Evolutionary conservation across 2,888 invertebrate genomes (phyloP).

Genomic region (Galerucella nymphaeae): DNA sequence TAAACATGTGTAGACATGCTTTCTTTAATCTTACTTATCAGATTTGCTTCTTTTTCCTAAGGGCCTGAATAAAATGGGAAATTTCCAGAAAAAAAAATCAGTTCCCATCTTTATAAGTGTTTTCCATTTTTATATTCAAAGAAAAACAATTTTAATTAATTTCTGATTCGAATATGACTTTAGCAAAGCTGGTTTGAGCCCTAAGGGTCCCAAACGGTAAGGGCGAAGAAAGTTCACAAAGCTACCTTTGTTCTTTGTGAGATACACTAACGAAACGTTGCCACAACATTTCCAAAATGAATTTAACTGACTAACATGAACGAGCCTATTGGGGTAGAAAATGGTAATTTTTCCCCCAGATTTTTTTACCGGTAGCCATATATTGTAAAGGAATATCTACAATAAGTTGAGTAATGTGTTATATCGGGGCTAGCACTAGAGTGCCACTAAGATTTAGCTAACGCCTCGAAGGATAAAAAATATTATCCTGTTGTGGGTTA

Average conservation of each 20-base stretch:
- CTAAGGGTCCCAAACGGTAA: conserved; percentile 3
- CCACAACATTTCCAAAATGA: conserved; percentile 50
- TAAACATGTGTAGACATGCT: neutral
- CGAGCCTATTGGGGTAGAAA: conserved; percentile 2
- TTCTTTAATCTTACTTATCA: neutral
- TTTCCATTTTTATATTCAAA: conserved; percentile 22
- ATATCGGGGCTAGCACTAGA: too few species aligned
- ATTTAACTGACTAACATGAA: conserved; percentile 32
- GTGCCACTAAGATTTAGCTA: too few species aligned
- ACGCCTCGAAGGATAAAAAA: too few species aligned
- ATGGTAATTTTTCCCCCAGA: conserved; percentile 4
- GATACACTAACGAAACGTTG: conserved; percentile 34
- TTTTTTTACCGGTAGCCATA: neutral
- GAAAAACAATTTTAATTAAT: conserved; percentile 30
- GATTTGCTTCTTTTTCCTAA: neutral
- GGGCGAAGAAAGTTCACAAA: conserved; percentile 44
- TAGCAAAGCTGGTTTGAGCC: conserved; percentile 11
- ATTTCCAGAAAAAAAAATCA: neutral
- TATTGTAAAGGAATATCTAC: too few species aligned
- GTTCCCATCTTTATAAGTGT: neutral
- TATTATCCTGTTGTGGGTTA: too few species aligned
- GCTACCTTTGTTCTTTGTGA: conserved; percentile 50
- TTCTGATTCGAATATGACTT: conserved; percentile 30
- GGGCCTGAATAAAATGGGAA: neutral
- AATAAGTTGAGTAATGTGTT: too few species aligned